Conservation (phyloP, 2,113 vertebrate species). For the Cnemophilus loriae region DNA sequence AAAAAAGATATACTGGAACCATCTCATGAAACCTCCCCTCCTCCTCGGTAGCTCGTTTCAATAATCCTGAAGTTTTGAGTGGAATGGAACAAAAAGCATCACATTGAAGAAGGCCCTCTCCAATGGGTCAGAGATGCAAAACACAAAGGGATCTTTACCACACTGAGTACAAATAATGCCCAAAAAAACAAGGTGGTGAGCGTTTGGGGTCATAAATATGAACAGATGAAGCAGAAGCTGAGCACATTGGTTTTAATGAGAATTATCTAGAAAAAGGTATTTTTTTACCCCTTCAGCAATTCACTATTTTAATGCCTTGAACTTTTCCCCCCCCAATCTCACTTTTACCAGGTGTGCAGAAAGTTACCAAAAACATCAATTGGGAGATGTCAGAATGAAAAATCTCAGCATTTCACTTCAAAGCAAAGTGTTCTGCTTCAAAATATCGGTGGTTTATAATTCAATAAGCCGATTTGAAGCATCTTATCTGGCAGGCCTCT, state of each 20-base stretch:
- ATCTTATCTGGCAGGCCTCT: conserved; percentile 42
- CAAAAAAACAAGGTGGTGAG: neutral
- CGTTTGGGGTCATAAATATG: neutral
- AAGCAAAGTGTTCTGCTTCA: neutral
- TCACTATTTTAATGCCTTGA: neutral
- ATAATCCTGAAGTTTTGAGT: neutral
- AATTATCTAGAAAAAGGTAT: neutral
- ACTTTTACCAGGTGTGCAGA: conserved; percentile 38
- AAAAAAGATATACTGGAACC: neutral
- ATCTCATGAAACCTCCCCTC: neutral
- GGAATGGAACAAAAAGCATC: neutral
- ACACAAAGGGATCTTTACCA: neutral
- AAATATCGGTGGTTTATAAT: conserved; percentile 8
- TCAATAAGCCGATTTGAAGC: conserved; percentile 52
- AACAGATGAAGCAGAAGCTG: neutral
- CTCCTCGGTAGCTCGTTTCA: neutral
- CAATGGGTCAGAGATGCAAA: neutral
- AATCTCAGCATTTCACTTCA: conserved; percentile 57
- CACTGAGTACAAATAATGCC: neutral
- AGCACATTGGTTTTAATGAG: neutral
- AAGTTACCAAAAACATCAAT: conserved; percentile 26
- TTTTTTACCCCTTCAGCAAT: neutral
- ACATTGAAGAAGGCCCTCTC: neutral
- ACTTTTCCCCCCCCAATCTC: neutral
- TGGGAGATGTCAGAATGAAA: conserved; percentile 53